Conservation (phyloP, 2,797 vertebrate species). For the Ptychadena robeensis region DNA sequence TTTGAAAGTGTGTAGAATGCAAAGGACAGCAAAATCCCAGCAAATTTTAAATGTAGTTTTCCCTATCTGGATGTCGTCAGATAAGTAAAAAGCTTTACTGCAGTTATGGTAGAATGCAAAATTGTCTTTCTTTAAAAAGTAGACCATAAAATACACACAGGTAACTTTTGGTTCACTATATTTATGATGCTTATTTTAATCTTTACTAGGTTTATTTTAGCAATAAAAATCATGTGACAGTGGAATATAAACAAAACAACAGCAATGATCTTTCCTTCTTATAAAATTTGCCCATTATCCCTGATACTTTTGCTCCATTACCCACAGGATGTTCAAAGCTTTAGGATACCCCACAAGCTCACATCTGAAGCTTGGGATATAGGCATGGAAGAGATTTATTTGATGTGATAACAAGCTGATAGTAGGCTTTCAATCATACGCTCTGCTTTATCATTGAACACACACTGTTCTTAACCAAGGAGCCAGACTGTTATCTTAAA, state of each 20-base stretch:
- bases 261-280: background rate
- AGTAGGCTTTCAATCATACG: background rate
- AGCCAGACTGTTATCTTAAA: slow-evolving; percentile 7
- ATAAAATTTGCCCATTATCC: background rate
- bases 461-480: background rate
- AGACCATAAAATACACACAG: background rate
- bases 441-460: background rate
- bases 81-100: background rate
- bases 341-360: background rate
- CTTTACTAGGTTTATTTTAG: background rate
- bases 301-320: background rate
- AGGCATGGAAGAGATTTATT: background rate
- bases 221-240: background rate
- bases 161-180: background rate
- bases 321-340: background rate
- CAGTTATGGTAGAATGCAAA: background rate
- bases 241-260: background rate
- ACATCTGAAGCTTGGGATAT: background rate
- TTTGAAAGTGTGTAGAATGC: too few species aligned
- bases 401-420: background rate
- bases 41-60: too few species aligned
- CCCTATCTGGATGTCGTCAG: background rate
- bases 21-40: too few species aligned
- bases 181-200: background rate
- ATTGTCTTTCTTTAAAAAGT: background rate